A percentile compares a stretch with the other conserved stretches of the same genome.
These are phyloP conservation scores for Valencia hispanica DNA, from an alignment of 2,797 vertebrate species.

Conservation along the genomic window DNA sequence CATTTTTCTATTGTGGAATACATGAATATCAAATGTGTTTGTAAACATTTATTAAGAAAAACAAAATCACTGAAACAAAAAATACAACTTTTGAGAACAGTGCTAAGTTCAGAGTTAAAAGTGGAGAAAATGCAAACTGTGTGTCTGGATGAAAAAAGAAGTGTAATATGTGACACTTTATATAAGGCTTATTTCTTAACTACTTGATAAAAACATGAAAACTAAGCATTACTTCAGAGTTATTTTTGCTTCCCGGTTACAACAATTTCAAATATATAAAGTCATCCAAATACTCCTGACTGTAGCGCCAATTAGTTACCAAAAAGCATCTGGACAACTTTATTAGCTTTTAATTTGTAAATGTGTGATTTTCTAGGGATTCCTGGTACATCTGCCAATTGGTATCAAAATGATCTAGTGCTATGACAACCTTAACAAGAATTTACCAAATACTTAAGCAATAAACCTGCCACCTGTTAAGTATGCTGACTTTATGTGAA, in stretches of 20 bases:
- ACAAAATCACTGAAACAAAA: neutral
- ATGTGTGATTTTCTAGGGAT: neutral
- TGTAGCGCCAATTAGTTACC: neutral
- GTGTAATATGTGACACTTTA: too few relatives aligned
- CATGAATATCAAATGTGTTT: neutral
- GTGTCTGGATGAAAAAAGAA: neutral
- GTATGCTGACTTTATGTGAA: neutral
- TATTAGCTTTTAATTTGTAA: neutral
- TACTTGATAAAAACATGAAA: constrained; percentile 3
- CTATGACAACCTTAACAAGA: neutral
- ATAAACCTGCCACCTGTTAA: neutral
- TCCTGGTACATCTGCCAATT: neutral
- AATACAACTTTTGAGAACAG: neutral
- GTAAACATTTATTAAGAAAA: neutral
- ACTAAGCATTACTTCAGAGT: neutral
- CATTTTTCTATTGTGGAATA: neutral
- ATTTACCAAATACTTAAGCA: constrained; percentile 34
- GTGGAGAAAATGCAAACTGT: neutral
- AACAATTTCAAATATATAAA: neutral
- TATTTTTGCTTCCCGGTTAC: neutral
- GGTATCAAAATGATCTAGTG: neutral
- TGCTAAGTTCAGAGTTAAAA: neutral
- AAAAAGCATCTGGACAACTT: neutral
- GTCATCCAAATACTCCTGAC: neutral
- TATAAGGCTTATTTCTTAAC: constrained; percentile 15